Evolutionary conservation across 2,113 vertebrate species (phyloP).

Genomic region (Spilogale gracilis): DNA sequence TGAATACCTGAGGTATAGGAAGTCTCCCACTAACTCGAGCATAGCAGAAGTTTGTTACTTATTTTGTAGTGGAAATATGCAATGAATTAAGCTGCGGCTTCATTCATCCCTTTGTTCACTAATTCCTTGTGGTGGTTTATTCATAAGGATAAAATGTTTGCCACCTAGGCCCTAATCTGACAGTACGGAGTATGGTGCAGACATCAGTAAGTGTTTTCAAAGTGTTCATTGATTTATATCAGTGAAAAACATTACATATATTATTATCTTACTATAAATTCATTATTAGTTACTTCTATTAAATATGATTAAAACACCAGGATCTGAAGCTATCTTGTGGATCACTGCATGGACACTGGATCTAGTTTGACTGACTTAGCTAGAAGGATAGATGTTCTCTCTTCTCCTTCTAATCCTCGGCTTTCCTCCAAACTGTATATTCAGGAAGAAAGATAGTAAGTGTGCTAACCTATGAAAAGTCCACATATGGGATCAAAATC

Average conservation of each 20-base stretch:
- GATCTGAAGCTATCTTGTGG: background rate
- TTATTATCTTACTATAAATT: background rate
- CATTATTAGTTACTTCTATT: background rate
- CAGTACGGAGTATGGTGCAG: background rate
- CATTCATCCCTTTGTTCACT: background rate
- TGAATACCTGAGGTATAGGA: background rate
- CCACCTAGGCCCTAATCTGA: background rate
- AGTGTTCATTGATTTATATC: conserved; percentile 2
- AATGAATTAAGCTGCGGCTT: background rate
- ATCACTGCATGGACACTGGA: background rate
- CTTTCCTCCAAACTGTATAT: background rate
- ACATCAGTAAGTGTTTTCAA: background rate
- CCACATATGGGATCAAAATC: background rate
- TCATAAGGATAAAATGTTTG: background rate
- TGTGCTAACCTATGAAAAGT: background rate
- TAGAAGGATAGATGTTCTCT: background rate
- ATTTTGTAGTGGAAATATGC: background rate
- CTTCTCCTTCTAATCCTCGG: background rate
- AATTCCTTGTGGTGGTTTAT: background rate
- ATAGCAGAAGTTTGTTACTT: background rate
- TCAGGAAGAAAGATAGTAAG: background rate
- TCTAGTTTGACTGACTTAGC: background rate
- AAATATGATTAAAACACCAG: background rate
- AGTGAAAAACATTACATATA: background rate
- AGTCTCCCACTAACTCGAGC: background rate